Percentiles rank a stretch among this genome's conserved stretches.
phyloP scores from a whole-genome alignment of 2,888 invertebrate species.

The Pseudococcus viburni region DNA sequence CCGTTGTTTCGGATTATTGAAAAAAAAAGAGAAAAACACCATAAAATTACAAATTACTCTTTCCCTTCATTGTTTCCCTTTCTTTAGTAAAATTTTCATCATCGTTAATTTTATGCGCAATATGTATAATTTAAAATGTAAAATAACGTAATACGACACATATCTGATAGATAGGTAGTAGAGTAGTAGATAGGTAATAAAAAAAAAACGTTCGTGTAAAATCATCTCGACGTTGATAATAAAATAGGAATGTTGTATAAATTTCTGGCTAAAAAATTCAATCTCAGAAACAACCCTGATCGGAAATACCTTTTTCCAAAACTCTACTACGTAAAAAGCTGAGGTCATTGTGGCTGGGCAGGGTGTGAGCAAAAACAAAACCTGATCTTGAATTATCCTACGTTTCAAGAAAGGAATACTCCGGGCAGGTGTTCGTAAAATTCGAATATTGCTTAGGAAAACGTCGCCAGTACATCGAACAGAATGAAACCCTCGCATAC shows the following conservation, averaged over 20 bases:
- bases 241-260: not conserved
- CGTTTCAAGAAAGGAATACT: no score
- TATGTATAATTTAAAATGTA: not conserved
- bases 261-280: not conserved
- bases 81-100: not conserved
- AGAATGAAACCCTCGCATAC: not conserved
- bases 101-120: slow-evolving; percentile 2
- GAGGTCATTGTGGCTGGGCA: not conserved
- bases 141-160: not conserved
- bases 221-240: not conserved
- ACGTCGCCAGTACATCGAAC: not conserved
- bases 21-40: not conserved
- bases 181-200: not conserved
- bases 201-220: not conserved
- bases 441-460: not conserved
- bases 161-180: not conserved
- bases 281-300: not conserved
- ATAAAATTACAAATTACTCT: not conserved
- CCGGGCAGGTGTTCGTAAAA: not conserved
- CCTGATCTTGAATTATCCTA: no score
- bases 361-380: not conserved
- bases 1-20: not conserved
- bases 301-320: not conserved
- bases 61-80: slow-evolving; percentile 7
- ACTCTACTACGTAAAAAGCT: not conserved